These are phyloP conservation scores for Pseudopipra pipra DNA, from an alignment of 2,113 vertebrate species.

Conservation along the genomic window DNA sequence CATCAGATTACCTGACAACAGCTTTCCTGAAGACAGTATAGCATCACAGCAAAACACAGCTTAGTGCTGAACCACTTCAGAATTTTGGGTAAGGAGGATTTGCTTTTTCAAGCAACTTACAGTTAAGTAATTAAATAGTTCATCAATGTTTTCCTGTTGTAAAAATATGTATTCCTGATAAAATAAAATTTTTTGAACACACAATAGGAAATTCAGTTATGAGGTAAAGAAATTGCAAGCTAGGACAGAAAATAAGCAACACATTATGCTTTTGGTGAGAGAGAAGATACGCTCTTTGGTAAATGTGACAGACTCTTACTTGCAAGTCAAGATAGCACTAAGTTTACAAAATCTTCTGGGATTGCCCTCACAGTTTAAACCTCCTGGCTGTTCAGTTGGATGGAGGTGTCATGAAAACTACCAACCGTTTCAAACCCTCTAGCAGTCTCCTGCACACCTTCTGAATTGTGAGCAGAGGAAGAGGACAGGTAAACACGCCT, in stretches of 20 bases:
- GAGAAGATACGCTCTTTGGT: neutral
- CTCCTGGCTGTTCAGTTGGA: neutral
- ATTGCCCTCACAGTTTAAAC: neutral
- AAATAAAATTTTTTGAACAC: neutral
- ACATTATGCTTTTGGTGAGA: neutral
- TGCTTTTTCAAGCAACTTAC: neutral
- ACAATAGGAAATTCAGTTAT: neutral
- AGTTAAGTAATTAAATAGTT: neutral
- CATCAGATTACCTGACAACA: neutral
- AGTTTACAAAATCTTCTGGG: neutral
- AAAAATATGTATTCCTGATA: neutral
- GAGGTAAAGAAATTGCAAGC: neutral
- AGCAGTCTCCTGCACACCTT: neutral
- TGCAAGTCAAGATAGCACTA: neutral
- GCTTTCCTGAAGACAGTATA: neutral
- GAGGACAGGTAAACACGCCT: accelerated
- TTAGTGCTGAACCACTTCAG: neutral
- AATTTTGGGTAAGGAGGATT: neutral
- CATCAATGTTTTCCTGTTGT: neutral
- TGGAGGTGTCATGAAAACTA: neutral
- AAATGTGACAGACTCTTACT: neutral
- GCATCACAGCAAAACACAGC: neutral
- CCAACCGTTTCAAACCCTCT: neutral
- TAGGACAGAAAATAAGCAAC: neutral
- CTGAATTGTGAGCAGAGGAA: accelerated